Conservation (phyloP, 2,797 vertebrate genomes). For the Falco berigora region DNA sequence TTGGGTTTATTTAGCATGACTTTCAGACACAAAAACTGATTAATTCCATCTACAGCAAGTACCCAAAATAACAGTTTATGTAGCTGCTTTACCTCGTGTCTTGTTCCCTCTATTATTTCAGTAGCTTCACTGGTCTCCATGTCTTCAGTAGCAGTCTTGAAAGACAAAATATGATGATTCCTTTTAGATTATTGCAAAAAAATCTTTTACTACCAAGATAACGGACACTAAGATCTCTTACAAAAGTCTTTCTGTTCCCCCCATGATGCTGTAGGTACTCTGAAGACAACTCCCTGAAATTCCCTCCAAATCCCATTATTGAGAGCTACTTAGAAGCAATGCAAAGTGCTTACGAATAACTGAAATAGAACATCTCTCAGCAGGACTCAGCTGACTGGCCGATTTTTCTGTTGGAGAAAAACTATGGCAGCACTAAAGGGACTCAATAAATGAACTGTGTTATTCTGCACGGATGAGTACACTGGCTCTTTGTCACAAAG, state of each 20-base stretch:
- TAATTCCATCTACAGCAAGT: background rate
- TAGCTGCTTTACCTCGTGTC: conserved; percentile 66
- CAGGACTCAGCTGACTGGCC: background rate
- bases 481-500: background rate
- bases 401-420: background rate
- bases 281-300: background rate
- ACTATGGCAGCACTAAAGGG: background rate
- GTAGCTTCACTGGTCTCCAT: conserved; percentile 76
- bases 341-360: background rate
- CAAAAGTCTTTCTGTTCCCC: background rate
- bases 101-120: conserved; percentile 73
- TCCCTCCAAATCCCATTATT: background rate
- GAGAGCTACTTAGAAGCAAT: background rate
- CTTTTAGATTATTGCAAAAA: background rate
- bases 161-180: background rate
- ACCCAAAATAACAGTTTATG: background rate
- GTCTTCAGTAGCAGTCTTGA: conserved; percentile 73
- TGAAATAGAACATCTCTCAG: background rate
- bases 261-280: background rate
- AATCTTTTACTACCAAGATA: background rate
- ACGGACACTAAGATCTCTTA: background rate
- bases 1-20: background rate
- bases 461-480: background rate
- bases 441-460: background rate
- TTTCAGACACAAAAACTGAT: background rate